Evolutionary conservation across 2,797 vertebrate species (phyloP).

Genomic region (Momotus momota): DNA sequence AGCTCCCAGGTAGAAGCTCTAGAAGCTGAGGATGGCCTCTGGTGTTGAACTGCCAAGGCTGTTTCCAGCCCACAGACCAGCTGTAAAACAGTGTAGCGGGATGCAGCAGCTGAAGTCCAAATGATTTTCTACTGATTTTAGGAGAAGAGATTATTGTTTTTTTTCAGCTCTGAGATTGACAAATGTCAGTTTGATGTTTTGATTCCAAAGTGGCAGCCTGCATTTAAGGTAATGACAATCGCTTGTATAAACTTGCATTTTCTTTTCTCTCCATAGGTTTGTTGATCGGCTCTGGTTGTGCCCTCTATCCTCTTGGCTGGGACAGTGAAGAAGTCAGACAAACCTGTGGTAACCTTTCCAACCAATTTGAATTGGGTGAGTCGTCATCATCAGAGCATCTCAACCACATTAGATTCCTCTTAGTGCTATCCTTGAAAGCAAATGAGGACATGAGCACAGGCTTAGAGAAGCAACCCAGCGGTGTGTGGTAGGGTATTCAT

Average conservation of each 20-base stretch:
- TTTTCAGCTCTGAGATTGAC: neutral
- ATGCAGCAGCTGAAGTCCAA: neutral
- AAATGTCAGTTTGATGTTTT: neutral
- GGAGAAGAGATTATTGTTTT: neutral
- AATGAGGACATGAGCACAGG: neutral
- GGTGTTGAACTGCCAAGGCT: neutral
- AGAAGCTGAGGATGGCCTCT: neutral
- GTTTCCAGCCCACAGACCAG: neutral
- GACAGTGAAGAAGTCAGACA: slow-evolving; percentile 96
- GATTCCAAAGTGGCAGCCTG: neutral
- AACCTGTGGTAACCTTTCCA: slow-evolving; percentile 93
- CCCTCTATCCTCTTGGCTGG: slow-evolving; percentile 97
- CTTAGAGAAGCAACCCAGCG: neutral
- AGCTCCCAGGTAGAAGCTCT: neutral
- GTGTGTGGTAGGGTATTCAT: neutral
- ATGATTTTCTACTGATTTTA: neutral
- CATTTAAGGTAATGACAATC: neutral
- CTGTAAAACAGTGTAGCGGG: neutral
- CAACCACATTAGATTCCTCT: neutral
- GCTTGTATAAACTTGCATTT: neutral
- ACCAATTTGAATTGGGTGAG: slow-evolving; percentile 94
- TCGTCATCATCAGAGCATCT: neutral
- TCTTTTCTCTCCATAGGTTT: slow-evolving; percentile 81
- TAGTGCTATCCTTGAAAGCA: neutral
- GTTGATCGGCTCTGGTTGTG: slow-evolving; percentile 94